Conservation (phyloP, 2,888 invertebrate species). For the Teleiodes luculella region DNA sequence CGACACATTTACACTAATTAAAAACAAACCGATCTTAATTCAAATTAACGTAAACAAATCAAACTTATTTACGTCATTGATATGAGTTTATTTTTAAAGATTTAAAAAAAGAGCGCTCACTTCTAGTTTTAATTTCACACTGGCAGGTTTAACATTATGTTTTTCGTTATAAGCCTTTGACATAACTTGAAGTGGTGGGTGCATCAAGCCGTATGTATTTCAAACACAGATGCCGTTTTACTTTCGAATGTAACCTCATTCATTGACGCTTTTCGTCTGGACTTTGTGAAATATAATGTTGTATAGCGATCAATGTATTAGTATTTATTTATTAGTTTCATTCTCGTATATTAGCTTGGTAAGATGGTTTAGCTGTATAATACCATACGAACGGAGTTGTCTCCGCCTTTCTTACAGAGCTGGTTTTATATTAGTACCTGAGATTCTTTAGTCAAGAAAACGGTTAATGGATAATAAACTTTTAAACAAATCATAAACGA, state of each 20-base stretch:
- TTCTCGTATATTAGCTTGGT: background rate
- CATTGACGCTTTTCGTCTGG: background rate
- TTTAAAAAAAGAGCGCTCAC: slow-evolving; percentile 17
- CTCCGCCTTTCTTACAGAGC: background rate
- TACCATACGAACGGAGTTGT: background rate
- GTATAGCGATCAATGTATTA: background rate
- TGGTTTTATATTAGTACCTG: background rate
- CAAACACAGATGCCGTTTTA: background rate
- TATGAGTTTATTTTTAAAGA: slow-evolving; percentile 3
- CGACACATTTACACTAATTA: slow-evolving; percentile 20
- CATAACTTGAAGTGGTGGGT: slow-evolving; percentile 35
- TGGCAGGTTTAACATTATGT: slow-evolving; percentile 39
- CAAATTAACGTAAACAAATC: background rate
- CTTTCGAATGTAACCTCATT: background rate
- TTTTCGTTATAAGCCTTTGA: slow-evolving; percentile 49
- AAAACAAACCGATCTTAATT: slow-evolving; percentile 12
- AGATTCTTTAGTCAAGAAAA: background rate
- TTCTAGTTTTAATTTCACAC: slow-evolving; percentile 37
- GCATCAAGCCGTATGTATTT: slow-evolving; percentile 7
- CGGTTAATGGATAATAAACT: background rate
- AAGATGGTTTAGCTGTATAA: background rate
- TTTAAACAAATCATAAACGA: background rate
- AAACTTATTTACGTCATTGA: slow-evolving; percentile 14
- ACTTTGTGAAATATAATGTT: background rate
- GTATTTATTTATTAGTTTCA: background rate